phyloP scores from a whole-genome alignment of 2,888 invertebrate genomes.

The Onthophagus sagittarius region DNA sequence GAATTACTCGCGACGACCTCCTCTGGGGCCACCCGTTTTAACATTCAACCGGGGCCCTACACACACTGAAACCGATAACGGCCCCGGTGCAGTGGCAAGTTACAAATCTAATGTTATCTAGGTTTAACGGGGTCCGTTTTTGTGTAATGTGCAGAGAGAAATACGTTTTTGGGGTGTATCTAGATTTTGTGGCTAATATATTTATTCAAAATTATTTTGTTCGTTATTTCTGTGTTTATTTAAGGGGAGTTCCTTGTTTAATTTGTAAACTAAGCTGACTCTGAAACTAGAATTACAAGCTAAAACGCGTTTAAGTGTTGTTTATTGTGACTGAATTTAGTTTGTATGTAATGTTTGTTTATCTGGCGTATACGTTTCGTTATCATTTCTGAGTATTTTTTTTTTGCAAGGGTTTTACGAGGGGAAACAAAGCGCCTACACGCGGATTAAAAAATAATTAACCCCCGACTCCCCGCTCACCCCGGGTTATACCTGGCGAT shows the following conservation, averaged over 20 bases:
- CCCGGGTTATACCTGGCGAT: not conserved
- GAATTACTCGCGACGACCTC: slow-evolving; percentile 21
- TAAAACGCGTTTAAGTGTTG: not conserved
- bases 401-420: not conserved
- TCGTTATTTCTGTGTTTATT: too few species aligned
- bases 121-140: not conserved
- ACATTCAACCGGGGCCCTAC: not conserved
- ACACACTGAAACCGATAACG: not conserved
- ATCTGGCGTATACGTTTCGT: not conserved
- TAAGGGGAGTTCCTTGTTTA: too few species aligned
- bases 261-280: too few species aligned
- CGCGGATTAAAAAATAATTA: not conserved
- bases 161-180: not conserved
- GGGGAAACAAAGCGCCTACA: not conserved
- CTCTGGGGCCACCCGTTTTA: not conserved
- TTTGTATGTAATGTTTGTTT: not conserved
- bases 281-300: too few species aligned
- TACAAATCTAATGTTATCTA: not conserved
- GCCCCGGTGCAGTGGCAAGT: not conserved
- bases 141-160: not conserved
- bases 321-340: not conserved
- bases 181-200: not conserved
- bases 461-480: not conserved
- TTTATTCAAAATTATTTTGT: too few species aligned
- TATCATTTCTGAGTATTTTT: not conserved